These are phyloP conservation scores for Aldabrachelys gigantea DNA, from an alignment of 2,113 vertebrate genomes.

Conservation along the genomic window DNA sequence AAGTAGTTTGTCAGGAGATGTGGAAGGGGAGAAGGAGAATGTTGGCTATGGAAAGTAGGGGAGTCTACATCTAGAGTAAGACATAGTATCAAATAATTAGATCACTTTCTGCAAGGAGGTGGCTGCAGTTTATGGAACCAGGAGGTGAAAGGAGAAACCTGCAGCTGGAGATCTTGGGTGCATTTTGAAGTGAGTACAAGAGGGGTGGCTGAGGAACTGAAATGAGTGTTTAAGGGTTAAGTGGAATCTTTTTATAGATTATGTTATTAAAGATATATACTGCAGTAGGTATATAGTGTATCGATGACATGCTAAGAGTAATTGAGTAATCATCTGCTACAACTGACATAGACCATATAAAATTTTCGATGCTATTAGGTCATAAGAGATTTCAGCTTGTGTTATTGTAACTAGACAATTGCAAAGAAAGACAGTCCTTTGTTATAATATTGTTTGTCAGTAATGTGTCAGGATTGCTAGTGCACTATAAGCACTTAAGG, in stretches of 20 bases:
- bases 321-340: not conserved
- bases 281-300: not conserved
- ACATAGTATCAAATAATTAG: not conserved
- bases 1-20: not conserved
- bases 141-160: not conserved
- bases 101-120: not conserved
- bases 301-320: not conserved
- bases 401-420: not conserved
- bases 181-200: not conserved
- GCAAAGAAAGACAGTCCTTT: not conserved
- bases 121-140: not conserved
- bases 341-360: not conserved
- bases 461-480: not conserved
- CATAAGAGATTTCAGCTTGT: not conserved
- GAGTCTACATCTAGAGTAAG: not conserved
- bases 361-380: not conserved
- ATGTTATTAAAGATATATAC: not conserved
- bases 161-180: not conserved
- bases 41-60: not conserved
- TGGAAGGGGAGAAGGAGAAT: not conserved
- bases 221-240: not conserved
- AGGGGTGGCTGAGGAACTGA: fast-evolving
- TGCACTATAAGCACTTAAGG: not conserved
- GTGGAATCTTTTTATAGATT: not conserved
- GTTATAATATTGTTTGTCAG: not conserved